Evolutionary conservation across 2,888 invertebrate species (phyloP).

Genomic region (Phyllotreta cruciferae): DNA sequence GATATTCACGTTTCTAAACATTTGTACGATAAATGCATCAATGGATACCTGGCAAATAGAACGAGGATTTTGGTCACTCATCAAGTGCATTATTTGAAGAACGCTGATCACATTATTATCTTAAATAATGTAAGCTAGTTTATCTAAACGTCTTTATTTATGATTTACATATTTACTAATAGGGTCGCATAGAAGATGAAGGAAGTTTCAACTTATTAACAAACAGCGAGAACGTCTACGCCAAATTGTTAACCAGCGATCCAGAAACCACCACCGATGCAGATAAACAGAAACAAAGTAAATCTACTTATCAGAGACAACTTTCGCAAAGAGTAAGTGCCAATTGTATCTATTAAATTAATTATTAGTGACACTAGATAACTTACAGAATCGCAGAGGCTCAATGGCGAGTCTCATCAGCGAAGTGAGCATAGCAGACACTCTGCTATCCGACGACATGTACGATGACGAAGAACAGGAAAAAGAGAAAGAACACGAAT

Average conservation of each 20-base stretch:
- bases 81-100: constrained; percentile 79
- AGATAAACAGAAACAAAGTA: constrained; percentile 24
- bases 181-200: constrained; percentile 61
- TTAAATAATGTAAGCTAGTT: constrained; percentile 64
- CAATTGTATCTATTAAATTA: not conserved
- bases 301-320: constrained; percentile 1
- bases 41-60: constrained; percentile 68
- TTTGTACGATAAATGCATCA: constrained; percentile 80
- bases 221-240: constrained; percentile 61
- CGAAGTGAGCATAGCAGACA: constrained; percentile 56
- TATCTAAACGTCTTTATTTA: not conserved
- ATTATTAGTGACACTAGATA: not conserved
- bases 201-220: constrained; percentile 60
- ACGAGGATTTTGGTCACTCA: constrained; percentile 84
- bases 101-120: constrained; percentile 71
- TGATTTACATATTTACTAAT: constrained; percentile 32
- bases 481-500: constrained; percentile 51
- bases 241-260: constrained; percentile 59
- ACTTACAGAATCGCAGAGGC: not conserved
- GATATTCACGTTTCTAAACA: constrained; percentile 81
- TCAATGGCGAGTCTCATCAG: constrained; percentile 54
- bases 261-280: constrained; percentile 53
- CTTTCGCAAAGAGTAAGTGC: constrained; percentile 19
- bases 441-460: constrained; percentile 50
- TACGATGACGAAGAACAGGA: constrained; percentile 52